phyloP scores from a whole-genome alignment of 2,113 vertebrate genomes.

The human (Homo sapiens) region GRCh38 chr5:172665501-172666000 shows the following conservation, averaged over 20 bases:
- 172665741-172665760: neutral
- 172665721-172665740: neutral
- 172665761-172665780: neutral
- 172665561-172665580: neutral
- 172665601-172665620: fast-evolving
- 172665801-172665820: neutral
- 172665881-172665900: neutral
- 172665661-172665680: fast-evolving
- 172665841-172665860: neutral
- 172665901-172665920: neutral
- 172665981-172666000: neutral
- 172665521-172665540: neutral
- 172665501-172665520: neutral
- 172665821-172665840: neutral
- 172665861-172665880: neutral
- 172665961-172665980: neutral
- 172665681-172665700: too few relatives aligned
- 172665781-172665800: neutral
- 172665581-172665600: neutral
- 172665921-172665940: too few relatives aligned
- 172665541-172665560: neutral
- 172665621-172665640: neutral
- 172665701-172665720: neutral
- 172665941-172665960: neutral
- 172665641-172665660: neutral